Base-by-base conservation (phyloP, 1,140 invertebrate genomes). In the Drosophila azteca region DNA sequence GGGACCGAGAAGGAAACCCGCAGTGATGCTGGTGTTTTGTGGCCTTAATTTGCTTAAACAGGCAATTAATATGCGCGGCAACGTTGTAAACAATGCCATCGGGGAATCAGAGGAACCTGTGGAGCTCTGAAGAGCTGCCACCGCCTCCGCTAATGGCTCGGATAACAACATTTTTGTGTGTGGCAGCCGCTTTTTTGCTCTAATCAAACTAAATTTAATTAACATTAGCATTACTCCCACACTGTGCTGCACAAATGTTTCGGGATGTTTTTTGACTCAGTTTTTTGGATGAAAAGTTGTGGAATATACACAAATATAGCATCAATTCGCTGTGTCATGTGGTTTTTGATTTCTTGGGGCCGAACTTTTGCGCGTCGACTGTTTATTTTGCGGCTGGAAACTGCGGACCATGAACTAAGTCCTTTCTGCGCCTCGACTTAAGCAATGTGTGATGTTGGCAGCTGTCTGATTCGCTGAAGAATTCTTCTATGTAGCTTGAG, bases 41-140 rank as follows among this genome's bases (percentile, higher is more conserved):
- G 76, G 64, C 81, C 65, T 74, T 79, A 84, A 84, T 84, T 84
- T 84, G 77, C 71, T 79, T 85, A 85, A 85, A 70, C 81, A 85
- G 81, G 81, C 81, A 85, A 85, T 85, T 85, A 85, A 85, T 85
- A 85, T 85, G 81, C 81, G 81, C 65, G 65, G 77, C 81, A 85
- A 85, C 81, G 81, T 79, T 84, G 79, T 83, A 79, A 83, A 83
- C 80, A 83, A 65, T 60, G 75, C 63, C 71, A 69, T 44, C 62
- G 60, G 61, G 77, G 73, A 76, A 65, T 77, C 67, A 44, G 48
- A 43, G 66, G 55, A 65, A 45, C 45, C 39, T 39, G 35, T 13
- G 5, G 35, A 39, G 29, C 29, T 31, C 29, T 8, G 49, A 20
- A 11, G 31, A 35, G 9, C 49, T 24, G n/a, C 35, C 49, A 20